phyloP scores from a whole-genome alignment of 2,888 invertebrate species.

The Itoplectis maculator region DNA sequence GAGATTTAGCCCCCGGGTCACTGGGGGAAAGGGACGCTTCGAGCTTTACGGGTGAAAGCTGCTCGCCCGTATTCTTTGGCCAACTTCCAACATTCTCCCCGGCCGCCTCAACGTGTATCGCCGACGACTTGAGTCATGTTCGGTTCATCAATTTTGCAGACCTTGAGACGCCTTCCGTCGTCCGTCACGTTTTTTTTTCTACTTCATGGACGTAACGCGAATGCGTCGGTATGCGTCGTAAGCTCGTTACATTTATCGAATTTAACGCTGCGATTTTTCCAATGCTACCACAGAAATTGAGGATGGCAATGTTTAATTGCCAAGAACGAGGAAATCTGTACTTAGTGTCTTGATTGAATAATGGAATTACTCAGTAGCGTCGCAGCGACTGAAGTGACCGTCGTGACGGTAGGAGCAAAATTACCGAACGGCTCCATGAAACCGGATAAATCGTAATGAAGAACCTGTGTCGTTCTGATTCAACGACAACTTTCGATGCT shows the following conservation, averaged over 20 bases:
- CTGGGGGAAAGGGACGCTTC: neutral
- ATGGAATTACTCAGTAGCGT: no score
- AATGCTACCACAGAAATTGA: neutral
- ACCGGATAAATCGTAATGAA: no score
- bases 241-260: conserved; percentile 25
- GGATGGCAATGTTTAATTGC: neutral
- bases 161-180: conserved; percentile 39
- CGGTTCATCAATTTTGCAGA: conserved; percentile 57
- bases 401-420: no score
- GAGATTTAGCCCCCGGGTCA: conserved; percentile 34
- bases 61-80: conserved; percentile 49
- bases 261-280: neutral
- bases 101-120: conserved; percentile 27
- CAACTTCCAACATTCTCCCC: conserved; percentile 42
- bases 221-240: conserved; percentile 38
- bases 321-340: no score
- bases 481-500: conserved; percentile 53
- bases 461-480: no score
- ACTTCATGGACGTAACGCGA: neutral
- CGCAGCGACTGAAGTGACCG: no score
- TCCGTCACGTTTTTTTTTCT: conserved; percentile 31
- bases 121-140: conserved; percentile 49
- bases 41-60: conserved; percentile 39
- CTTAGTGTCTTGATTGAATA: no score
- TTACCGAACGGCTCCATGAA: no score